phyloP scores from a whole-genome alignment of 2,113 vertebrate species.

The Pogonocichla stellata region DNA sequence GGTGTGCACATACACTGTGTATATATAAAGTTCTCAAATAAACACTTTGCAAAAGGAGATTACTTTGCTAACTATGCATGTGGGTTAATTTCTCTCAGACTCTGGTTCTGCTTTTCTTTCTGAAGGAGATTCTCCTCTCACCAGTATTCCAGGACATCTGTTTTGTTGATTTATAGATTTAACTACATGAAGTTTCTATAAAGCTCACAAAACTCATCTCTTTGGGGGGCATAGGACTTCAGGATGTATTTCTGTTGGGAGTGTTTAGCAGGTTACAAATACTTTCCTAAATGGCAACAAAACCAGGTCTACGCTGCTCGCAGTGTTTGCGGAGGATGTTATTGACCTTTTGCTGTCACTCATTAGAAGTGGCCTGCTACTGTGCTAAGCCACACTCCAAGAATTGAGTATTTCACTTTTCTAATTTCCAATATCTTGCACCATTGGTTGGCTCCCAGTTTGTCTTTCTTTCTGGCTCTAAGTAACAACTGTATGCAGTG shows the following conservation, averaged over 20 bases:
- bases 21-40: conserved; percentile 49
- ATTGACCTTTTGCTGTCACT: not conserved
- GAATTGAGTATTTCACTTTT: conserved; percentile 12
- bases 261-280: not conserved
- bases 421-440: not conserved
- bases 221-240: not conserved
- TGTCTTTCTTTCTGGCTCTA: not conserved
- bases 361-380: not conserved
- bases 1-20: conserved; percentile 27
- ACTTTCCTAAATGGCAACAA: not conserved
- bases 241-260: not conserved
- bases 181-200: not conserved
- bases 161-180: not conserved
- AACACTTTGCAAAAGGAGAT: conserved; percentile 54
- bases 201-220: not conserved
- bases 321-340: not conserved
- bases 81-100: conserved; percentile 35
- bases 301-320: not conserved
- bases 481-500: not conserved
- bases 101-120: conserved; percentile 38
- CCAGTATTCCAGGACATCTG: not conserved
- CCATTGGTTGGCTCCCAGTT: not conserved
- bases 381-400: conserved; percentile 8
- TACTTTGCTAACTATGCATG: conserved; percentile 12
- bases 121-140: not conserved